phyloP scores from a whole-genome alignment of 2,113 vertebrate species.

The Setophaga petechia region DNA sequence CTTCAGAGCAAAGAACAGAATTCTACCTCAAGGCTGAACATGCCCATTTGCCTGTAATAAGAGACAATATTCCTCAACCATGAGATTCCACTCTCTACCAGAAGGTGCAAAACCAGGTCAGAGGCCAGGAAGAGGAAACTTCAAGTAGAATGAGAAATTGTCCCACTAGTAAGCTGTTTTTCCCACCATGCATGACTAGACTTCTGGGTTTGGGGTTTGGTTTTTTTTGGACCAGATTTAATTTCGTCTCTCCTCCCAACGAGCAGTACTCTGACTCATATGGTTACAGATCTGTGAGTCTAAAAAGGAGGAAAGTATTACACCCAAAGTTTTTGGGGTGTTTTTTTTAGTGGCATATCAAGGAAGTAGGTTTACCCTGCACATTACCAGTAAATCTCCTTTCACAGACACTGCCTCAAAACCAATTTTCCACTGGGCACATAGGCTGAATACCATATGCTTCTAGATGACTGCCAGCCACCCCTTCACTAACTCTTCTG shows the following conservation, averaged over 20 bases:
- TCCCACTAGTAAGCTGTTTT: neutral
- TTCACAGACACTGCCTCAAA: neutral
- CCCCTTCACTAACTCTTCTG: neutral
- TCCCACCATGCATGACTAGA: neutral
- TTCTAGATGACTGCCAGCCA: neutral
- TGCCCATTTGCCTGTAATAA: neutral
- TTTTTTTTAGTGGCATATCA: neutral
- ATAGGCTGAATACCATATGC: neutral
- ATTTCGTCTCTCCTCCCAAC: neutral
- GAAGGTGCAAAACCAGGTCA: neutral
- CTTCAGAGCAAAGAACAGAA: neutral
- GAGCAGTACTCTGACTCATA: slow-evolving; percentile 28
- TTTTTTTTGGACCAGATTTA: neutral
- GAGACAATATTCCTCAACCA: neutral
- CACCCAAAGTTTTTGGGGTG: neutral
- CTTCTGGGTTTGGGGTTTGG: neutral
- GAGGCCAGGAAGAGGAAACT: neutral
- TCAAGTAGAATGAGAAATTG: neutral
- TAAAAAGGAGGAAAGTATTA: slow-evolving; percentile 23
- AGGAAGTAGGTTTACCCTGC: neutral
- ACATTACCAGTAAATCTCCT: neutral
- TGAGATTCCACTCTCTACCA: neutral
- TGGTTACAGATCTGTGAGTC: neutral
- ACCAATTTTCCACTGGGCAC: neutral
- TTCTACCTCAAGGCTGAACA: neutral